Base-by-base conservation (phyloP, 2,113 vertebrate genomes). In the Paratilapia polleni region DNA sequence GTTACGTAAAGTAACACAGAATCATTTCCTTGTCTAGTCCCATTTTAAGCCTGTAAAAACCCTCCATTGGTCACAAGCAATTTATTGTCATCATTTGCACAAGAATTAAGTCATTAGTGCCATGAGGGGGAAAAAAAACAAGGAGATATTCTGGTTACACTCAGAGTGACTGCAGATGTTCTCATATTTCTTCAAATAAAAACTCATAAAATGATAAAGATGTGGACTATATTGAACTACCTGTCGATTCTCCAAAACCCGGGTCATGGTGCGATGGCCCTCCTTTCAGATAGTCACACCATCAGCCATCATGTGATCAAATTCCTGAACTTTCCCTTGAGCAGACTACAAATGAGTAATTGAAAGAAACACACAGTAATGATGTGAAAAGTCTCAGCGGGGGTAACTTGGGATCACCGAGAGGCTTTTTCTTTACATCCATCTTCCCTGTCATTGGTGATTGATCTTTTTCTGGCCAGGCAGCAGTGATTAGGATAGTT, bases 401-500 rank as follows among this genome's bases (percentile, higher is more conserved):
- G 70, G 36, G 59, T 57, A 68, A 82, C 28, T 38, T 60, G 74
- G 24, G 31, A 83, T 93, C 73, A 75, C 78, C 66, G 13, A 54
- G 68, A 68, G 70, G 60, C 74, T 76, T 89, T 60, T 86, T 56
- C 36, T 41, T 60, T 70, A 3, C 59, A 84, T 86, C 74, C 20
- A 13, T 86, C 86, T 82, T 78, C 64, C 77, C 56, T 87, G 80
- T 89, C 58, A 7, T 64, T 63, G 43, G 11, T 80, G 79, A 91
- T 89, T 88, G 89, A 93, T 93, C 89, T 81, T 77, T 66, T 63
- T 83, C 34, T 41, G 41, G 24, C 74, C 62, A 54, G 36, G 64
- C 77, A 86, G 57, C 81, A 85, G 78, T 81, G 85, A 92, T 89
- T 89, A 86, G 85, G 75, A 85, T 76, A 86, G 82, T 90, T 90